phyloP scores from a whole-genome alignment of 2,113 vertebrate species.

The Delphinus delphis region DNA sequence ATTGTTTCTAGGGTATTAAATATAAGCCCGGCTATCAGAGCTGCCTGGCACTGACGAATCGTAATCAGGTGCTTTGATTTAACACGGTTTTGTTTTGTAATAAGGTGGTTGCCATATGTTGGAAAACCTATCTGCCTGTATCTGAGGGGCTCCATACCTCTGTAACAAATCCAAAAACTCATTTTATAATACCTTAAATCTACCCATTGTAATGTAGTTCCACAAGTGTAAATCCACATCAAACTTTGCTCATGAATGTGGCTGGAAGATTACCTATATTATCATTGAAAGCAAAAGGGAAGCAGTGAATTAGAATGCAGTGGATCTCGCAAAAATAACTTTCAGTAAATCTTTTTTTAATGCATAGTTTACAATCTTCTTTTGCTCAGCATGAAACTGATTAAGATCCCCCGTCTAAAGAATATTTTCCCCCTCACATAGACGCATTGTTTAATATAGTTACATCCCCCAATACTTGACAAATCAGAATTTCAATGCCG shows the following conservation, averaged over 20 bases:
- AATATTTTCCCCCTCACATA: conserved; percentile 79
- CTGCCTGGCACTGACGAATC: conserved; percentile 94
- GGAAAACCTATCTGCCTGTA: conserved; percentile 86
- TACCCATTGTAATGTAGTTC: conserved; percentile 96
- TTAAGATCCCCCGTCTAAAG: conserved; percentile 81
- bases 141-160: conserved; percentile 86
- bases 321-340: conserved; percentile 86
- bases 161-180: conserved; percentile 92
- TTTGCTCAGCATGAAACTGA: conserved; percentile 87
- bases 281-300: conserved; percentile 82
- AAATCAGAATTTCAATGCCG: conserved; percentile 78
- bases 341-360: conserved; percentile 88
- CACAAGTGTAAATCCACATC: conserved; percentile 93
- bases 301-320: conserved; percentile 87
- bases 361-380: conserved; percentile 88
- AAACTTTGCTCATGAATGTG: conserved; percentile 91
- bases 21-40: conserved; percentile 93
- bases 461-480: conserved; percentile 78
- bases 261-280: conserved; percentile 86
- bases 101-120: conserved; percentile 92
- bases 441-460: conserved; percentile 84
- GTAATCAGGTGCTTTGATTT: conserved; percentile 99
- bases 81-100: conserved; percentile 91
- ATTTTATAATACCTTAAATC: conserved; percentile 96
- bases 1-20: conserved; percentile 97